Evolutionary conservation across 2,888 invertebrate genomes (phyloP), one percentile per base, ranked within the genome.

Genomic region (Drosophila melanocephala): DNA sequence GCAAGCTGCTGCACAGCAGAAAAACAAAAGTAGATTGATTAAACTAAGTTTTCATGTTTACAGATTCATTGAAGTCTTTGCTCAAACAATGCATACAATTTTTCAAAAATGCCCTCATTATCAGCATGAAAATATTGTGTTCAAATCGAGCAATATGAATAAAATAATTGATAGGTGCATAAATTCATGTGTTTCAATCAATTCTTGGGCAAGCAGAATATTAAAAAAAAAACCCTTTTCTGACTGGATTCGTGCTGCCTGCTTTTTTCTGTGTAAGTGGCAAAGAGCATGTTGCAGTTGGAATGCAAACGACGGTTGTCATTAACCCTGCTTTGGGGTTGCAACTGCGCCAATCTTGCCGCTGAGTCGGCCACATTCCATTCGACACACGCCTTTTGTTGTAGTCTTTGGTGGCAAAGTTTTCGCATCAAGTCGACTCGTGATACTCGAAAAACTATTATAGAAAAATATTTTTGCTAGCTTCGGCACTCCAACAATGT

Each of bases 361-460:
- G n/a, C 57, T 39, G 52, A 65, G 30, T 55, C 37, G 60, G 52
- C 53, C 65, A 58, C 72, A 63, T 77, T 62, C 65, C 61, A n/a
- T 39, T 39, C 30, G 16, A 16, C 42, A 14, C 32, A n/a, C 50
- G 39, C 42, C 60, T 62, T 70, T 72, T 74, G 59, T 69, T 79
- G 79, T 72, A 81, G 77, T 83, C 86, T 78, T 88, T 72, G 77
- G 57, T 53, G 42, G 19, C 44, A 79, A 79, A 86, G 70, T 88
- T 86, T 86, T 88, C 86, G 77, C 88, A 88, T 88, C 88, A 86
- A 77, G 75, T 86, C 66, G 81, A 75, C 72, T 74, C 77, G 82
- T 79, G 82, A 86, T 88, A 83, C 86, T 86, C 82, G 84, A 84
- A 88, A 84, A 84, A 83, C 86, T 86, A 88, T 88, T 88, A 88